Conservation (phyloP, 1,140 invertebrate genomes). For the Phenacoccus solenopsis region DNA sequence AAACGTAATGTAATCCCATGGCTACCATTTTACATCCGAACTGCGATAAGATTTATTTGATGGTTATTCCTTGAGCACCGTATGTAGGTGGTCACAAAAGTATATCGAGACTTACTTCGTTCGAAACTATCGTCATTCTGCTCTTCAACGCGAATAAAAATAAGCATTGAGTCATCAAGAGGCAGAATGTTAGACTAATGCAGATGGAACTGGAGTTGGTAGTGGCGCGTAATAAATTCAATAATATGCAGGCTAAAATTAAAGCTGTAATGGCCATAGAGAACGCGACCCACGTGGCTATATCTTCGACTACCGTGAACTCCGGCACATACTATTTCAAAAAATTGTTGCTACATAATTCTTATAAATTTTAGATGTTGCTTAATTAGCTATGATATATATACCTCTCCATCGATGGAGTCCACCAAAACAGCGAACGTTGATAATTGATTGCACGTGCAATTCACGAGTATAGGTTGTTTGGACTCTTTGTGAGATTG, state of each 20-base stretch:
- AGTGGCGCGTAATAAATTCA: constrained; percentile 63
- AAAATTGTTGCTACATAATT: constrained; percentile 18
- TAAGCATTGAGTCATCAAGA: constrained; percentile 70
- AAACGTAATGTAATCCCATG: constrained; percentile 85
- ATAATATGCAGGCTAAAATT: constrained; percentile 54
- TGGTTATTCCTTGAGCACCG: no score
- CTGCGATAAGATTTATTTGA: constrained; percentile 32
- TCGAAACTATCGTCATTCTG: constrained; percentile 54
- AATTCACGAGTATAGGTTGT: constrained; percentile 62
- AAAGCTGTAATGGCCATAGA: constrained; percentile 68
- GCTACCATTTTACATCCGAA: constrained; percentile 81
- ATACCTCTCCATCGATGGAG: constrained; percentile 72
- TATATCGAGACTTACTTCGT: constrained; percentile 49
- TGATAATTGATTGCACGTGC: constrained; percentile 83
- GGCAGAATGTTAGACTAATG: constrained; percentile 79
- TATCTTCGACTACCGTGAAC: constrained; percentile 66
- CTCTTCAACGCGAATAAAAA: constrained; percentile 79
- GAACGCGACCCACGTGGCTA: constrained; percentile 79
- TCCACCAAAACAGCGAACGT: constrained; percentile 87
- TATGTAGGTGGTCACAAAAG: neutral
- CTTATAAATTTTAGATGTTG: neutral
- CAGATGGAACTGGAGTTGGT: constrained; percentile 92
- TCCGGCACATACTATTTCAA: constrained; percentile 57
- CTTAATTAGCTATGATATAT: constrained; percentile 20
- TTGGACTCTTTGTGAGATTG: constrained; percentile 18